Evolutionary conservation across 2,888 invertebrate genomes (phyloP), one percentile per base, ranked within the genome.

Genomic region (Lepetodrilus schrolli): DNA sequence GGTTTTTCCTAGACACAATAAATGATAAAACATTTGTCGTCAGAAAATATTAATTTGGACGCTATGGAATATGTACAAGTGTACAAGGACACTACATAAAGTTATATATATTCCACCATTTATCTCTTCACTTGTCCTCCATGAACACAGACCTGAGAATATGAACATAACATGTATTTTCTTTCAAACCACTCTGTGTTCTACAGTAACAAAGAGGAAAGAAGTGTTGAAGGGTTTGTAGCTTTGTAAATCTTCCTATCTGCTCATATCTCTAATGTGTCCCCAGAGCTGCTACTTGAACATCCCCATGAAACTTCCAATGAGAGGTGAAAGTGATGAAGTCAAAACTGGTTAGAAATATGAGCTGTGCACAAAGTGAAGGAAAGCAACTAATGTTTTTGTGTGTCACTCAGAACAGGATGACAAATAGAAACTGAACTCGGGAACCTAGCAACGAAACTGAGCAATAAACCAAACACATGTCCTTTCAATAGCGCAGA

Each of bases 231-330:
- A 58, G 17, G 20, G 17, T 17, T 34, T 58, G 26, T 13, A n/a
- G 23, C 26, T 17, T 34, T 30, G 58, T 58, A 58, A 58, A 58
- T 58, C 58, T 17, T 34, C 30, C 58, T 58, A 58, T 58, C 58
- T 30, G 58, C 34, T 26, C 17, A 23, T 17, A 58, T 58, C 58
- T 58, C 34, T 34, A 30, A 17, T 34, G 17, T 30, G 30, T 58
- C 58, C 58, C n/a, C 58, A 13, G 58, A 26, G 58, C 10, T 26
- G 34, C 58, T 17, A 30, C 7, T n/a, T 43, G 43, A 58, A 10
- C 26, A 26, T 58, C 58, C 58, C 30, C 26, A 17, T 23, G 58
- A 58, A 58, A 58, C 58, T 4, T 17, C 30, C 30, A 23, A 23
- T 17, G 26, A n/a, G 58, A 26, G 58, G 34, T 48, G 58, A 58